These are phyloP conservation scores for Dorcus parallelipipedus DNA, from an alignment of 2,888 invertebrate genomes.

Conservation along the genomic window DNA sequence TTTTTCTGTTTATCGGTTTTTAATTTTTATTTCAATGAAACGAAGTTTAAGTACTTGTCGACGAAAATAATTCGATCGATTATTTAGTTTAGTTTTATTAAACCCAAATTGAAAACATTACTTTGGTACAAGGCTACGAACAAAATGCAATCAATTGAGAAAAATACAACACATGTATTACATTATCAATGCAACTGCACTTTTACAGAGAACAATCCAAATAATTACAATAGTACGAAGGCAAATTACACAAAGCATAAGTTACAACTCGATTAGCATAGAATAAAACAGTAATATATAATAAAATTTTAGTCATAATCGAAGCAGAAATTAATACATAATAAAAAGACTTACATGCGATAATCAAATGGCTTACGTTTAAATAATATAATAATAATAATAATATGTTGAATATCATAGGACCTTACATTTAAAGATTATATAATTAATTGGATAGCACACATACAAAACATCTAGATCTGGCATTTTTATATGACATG, in stretches of 20 bases:
- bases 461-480: conserved; percentile 21
- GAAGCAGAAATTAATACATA: conserved; percentile 8
- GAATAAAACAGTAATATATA: conserved; percentile 4
- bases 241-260: conserved; percentile 10
- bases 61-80: too few species aligned
- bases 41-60: too few species aligned
- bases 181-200: conserved; percentile 9
- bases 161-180: not conserved
- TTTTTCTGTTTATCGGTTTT: too few species aligned
- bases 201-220: conserved; percentile 14
- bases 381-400: conserved; percentile 10
- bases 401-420: conserved; percentile 13
- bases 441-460: conserved; percentile 15
- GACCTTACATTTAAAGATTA: conserved; percentile 16
- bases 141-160: conserved; percentile 8
- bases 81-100: conserved; percentile 10
- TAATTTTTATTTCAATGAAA: too few species aligned
- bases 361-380: not conserved
- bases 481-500: conserved; percentile 11
- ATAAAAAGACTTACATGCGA: conserved; percentile 5
- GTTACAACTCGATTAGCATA: conserved; percentile 11
- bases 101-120: conserved; percentile 20
- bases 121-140: conserved; percentile 21
- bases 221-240: conserved; percentile 4
- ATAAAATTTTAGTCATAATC: conserved; percentile 9